Conservation (phyloP, 1,140 invertebrate species). For the Drosophila parabipectinata region DNA sequence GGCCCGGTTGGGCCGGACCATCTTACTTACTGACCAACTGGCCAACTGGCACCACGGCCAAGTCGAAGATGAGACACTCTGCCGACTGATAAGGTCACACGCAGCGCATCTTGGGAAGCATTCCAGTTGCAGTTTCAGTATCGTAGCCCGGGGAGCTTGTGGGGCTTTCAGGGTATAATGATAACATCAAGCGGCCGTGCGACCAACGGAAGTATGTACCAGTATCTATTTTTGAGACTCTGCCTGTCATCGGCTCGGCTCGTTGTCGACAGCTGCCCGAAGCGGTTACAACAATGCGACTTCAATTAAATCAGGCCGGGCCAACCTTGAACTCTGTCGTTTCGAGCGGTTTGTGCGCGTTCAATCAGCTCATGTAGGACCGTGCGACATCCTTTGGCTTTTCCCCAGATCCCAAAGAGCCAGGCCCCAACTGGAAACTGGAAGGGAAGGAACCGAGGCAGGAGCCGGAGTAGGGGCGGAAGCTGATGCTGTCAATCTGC, state of each 20-base stretch:
- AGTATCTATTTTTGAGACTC: conserved; percentile 75
- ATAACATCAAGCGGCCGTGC: conserved; percentile 50
- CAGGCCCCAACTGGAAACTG: conserved; percentile 16
- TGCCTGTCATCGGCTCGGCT: conserved; percentile 67
- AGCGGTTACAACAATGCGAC: conserved; percentile 75
- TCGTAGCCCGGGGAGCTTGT: conserved; percentile 6
- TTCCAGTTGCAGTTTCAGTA: conserved; percentile 30
- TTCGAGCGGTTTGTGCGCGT: conserved; percentile 68
- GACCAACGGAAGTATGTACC: conserved; percentile 38
- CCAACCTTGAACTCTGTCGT: conserved; percentile 71
- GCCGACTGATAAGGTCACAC: conserved; percentile 32
- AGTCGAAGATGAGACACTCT: conserved; percentile 49
- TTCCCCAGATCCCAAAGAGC: conserved; percentile 3
- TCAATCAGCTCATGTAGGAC: conserved; percentile 67
- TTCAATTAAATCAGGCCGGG: conserved; percentile 71
- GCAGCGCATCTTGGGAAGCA: background rate
- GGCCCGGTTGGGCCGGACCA: conserved; percentile 2
- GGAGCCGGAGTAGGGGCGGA: conserved; percentile 14
- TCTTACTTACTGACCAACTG: conserved; percentile 79
- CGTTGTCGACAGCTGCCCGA: conserved; percentile 57
- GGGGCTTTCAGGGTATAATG: conserved; percentile 42
- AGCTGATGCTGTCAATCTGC: conserved; percentile 72
- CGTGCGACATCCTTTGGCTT: conserved; percentile 33
- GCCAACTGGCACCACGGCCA: conserved; percentile 46
- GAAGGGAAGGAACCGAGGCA: conserved; percentile 18